phyloP scores from a whole-genome alignment of 2,888 invertebrate genomes.

The Tetropium fuscum region DNA sequence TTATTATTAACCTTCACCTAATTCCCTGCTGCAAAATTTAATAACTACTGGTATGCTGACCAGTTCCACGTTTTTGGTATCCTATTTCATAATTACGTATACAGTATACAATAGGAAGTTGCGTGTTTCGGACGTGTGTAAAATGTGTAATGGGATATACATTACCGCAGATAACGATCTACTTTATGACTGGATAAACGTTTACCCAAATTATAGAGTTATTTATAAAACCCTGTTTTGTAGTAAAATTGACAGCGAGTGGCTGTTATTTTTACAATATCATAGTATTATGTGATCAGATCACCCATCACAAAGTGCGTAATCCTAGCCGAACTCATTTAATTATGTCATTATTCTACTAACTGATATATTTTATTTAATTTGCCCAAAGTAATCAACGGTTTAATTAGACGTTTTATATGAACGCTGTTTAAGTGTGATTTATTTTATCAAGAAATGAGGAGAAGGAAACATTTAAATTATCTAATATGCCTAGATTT shows the following conservation, averaged over 20 bases:
- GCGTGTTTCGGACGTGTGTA: conserved; percentile 53
- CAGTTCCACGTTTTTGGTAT: conserved; percentile 5
- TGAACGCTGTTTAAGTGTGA: no score
- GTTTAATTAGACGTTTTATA: no score
- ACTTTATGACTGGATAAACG: conserved; percentile 65
- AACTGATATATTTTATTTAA: no score
- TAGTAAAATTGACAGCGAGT: conserved; percentile 12
- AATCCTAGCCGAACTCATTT: no score
- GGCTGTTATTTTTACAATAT: background rate
- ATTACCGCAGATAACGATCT: conserved; percentile 63
- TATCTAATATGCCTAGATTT: no score
- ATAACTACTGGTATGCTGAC: background rate
- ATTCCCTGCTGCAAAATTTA: background rate
- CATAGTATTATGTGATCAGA: no score
- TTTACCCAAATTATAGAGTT: conserved; percentile 63
- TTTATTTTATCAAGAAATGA: no score
- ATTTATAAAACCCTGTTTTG: conserved; percentile 49
- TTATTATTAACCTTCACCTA: conserved; percentile 7
- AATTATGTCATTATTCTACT: no score
- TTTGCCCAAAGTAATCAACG: no score
- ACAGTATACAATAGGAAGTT: conserved; percentile 28
- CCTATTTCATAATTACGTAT: conserved; percentile 26
- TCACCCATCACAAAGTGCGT: no score
- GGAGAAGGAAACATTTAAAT: no score
- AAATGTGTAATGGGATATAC: conserved; percentile 58